Evolutionary conservation across 1,140 invertebrate genomes (phyloP), one percentile per base, ranked within the genome.

Genomic region (Choristoneura fumiferana): DNA sequence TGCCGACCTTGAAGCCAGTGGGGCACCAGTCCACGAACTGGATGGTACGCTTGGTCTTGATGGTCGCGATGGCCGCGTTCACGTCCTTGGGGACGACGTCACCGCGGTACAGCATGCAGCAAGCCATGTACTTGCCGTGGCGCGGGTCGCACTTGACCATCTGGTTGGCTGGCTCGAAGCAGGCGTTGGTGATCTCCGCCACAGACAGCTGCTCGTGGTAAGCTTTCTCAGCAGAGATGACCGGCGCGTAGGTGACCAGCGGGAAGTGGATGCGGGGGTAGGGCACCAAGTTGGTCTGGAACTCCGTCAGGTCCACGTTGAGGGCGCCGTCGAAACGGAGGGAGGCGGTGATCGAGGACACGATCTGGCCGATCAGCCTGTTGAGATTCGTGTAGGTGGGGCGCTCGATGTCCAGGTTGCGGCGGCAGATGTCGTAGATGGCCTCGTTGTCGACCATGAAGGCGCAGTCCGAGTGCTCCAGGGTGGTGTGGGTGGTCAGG

Each of bases 61-160:
- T 95, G 70, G 94, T 93, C 5, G 94, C 95, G 86, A 97, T 97
- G 34, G 95, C 94, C 6, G 94, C 94, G 78, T 96, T 95, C 9
- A 96, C 95, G 69, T 95, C 95, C 87, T 95, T 95, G 56, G 94
- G 94, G 1, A 94, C 93, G 36, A 95, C 93, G 79, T 95, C 94
- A 63, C 94, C 94, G 65, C 94, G 90, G 89, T 95, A 95, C 78
- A 95, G 81, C 92, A 95, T 94, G 91, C 94, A 93, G 90, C 95
- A 96, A 14, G 95, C 95, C 96, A 97, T 96, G 92, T 96, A 97
- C 79, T 97, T 97, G 63, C 96, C 96, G 83, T 95, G 94, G 69
- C 95, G 92, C 8, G 96, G 96, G 81, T 97, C 95, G 84, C 96
- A 97, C 85, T 97, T 97, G n/a, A 97, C 95, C 96, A 97, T 96